phyloP scores from a whole-genome alignment of 2,113 vertebrate species.

The Gobio gobio region DNA sequence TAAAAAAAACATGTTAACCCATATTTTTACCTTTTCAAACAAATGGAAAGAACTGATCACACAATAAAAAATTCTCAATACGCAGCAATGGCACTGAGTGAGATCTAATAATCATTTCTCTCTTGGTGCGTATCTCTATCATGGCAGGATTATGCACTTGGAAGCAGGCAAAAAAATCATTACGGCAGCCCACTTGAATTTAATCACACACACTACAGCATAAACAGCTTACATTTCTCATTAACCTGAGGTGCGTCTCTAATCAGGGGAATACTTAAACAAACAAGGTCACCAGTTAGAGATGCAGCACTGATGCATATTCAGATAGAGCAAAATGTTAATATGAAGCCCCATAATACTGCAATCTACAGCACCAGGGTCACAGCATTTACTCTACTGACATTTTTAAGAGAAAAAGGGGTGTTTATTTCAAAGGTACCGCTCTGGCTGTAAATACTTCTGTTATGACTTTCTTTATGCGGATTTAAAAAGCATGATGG shows the following conservation, averaged over 20 bases:
- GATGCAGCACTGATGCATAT: slow-evolving; percentile 35
- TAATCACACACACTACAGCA: slow-evolving; percentile 52
- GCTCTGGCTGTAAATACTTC: background rate
- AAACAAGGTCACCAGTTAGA: slow-evolving; percentile 46
- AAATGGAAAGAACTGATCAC: slow-evolving; percentile 32
- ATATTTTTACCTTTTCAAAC: slow-evolving; percentile 25
- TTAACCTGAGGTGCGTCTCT: slow-evolving; percentile 60
- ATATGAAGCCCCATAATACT: slow-evolving; percentile 3
- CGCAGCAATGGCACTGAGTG: slow-evolving; percentile 34
- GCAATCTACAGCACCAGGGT: slow-evolving; percentile 7
- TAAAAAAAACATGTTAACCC: background rate
- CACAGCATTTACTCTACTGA: slow-evolving; percentile 9
- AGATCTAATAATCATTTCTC: slow-evolving; percentile 50
- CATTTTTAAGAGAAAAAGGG: background rate
- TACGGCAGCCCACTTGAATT: slow-evolving; percentile 37
- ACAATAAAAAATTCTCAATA: background rate
- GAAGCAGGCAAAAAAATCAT: slow-evolving; percentile 43
- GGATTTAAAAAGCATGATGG: background rate
- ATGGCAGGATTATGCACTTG: slow-evolving; percentile 44
- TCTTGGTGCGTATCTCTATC: slow-evolving; percentile 52
- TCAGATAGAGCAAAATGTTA: slow-evolving; percentile 18
- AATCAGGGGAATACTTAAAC: slow-evolving; percentile 52
- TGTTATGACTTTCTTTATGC: background rate
- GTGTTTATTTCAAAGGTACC: background rate
- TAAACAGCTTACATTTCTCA: slow-evolving; percentile 61